Conservation (phyloP, 2,888 invertebrate species). For the Mesorhabditis spiculigera region DNA sequence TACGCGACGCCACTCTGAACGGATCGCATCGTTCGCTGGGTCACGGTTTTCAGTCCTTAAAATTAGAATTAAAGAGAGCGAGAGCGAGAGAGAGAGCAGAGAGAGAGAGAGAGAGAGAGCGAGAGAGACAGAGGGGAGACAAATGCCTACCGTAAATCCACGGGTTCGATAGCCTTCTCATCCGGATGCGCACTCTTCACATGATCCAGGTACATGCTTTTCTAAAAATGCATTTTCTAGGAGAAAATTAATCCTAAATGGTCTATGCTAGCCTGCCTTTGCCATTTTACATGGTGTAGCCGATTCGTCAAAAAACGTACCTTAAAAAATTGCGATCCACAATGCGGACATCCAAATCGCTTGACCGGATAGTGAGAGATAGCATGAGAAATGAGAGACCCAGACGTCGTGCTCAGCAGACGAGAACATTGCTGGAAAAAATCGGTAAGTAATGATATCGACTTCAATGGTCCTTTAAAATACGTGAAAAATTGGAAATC, state of each 20-base stretch:
- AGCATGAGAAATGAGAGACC: background rate
- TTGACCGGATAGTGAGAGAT: background rate
- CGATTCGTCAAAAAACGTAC: too few species aligned
- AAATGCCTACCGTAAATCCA: background rate
- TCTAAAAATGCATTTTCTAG: background rate
- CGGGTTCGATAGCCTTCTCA: background rate
- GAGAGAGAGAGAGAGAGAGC: too few species aligned
- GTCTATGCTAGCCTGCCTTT: too few species aligned
- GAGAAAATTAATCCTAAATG: too few species aligned
- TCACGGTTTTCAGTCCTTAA: background rate
- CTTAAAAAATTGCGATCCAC: constrained; percentile 2
- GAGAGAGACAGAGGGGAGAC: too few species aligned
- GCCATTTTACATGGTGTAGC: too few species aligned
- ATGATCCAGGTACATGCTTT: background rate
- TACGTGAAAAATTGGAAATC: too few species aligned
- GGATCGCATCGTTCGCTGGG: constrained; percentile 5
- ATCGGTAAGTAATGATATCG: too few species aligned
- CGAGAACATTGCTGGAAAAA: background rate
- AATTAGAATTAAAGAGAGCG: too few species aligned
- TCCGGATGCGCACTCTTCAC: background rate
- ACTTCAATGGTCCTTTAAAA: too few species aligned
- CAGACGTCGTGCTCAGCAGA: background rate
- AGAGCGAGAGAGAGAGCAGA: too few species aligned
- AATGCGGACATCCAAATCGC: background rate
- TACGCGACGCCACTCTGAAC: background rate